Evolutionary conservation across 2,113 vertebrate genomes (phyloP), one percentile per base, ranked within the genome.

Genomic region (Larimichthys polyactis): DNA sequence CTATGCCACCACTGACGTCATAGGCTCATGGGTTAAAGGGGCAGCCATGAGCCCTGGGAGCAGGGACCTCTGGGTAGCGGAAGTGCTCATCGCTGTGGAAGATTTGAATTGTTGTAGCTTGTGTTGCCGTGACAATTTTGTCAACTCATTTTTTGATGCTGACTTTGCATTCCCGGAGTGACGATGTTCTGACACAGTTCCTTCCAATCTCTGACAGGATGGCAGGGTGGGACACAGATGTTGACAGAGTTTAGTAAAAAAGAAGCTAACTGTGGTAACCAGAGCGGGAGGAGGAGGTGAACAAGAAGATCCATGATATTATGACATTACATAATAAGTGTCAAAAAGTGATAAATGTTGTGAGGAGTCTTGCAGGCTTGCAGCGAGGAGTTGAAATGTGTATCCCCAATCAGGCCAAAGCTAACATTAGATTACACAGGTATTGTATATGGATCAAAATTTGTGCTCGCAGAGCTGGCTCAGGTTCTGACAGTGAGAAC

Each of bases 21-120:
- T 43, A 55, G 17, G 24, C 71, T 67, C 8, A 40, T 17, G 55
- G 20, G 40, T 89, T 89, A 86, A 90, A 87, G 81, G 71, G 78
- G 70, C 72, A 65, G 17, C 58, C 57, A 9, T 43, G 48, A 63
- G 17, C 43, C 10, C 40, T 40, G 62, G 20, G 17, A 17, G 24
- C 24, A 3, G 24, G 15, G 14, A 15, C 2, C 55, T 9, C 11
- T 4, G 3, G 74, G 17, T n/a, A n/a, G 51, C 14, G 24, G 36
- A 55, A 29, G 22, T 10, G 48, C n/a, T 24, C 48, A 27, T 27
- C 1, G 0, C 7, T 46, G 19, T 6, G 3, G 51, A 48, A 10
- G 63, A 9, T 32, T 11, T 43, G 22, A 65, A 27, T 29, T 15
- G 2, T n/a, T 43, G 5, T 27, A 40, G 36, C 36, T 40, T 40